These are phyloP conservation scores for Chrysoperla carnea DNA, from an alignment of 1,140 invertebrate species.

Conservation along the genomic window DNA sequence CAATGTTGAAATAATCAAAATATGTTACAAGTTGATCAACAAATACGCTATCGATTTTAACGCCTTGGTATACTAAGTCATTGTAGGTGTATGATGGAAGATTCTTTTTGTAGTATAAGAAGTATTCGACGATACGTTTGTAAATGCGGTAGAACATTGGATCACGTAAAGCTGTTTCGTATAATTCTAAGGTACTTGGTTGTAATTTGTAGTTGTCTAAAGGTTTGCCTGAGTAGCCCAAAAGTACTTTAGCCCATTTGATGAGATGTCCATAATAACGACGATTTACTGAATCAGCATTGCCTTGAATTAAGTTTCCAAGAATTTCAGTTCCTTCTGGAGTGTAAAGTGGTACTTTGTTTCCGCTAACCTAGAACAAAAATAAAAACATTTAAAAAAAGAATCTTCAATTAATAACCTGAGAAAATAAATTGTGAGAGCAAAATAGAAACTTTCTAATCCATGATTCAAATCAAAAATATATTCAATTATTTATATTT, in stretches of 20 bases:
- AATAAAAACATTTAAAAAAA: too few relatives aligned
- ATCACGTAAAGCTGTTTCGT: slow-evolving; percentile 41
- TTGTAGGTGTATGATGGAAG: slow-evolving; percentile 36
- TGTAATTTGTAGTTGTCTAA: slow-evolving; percentile 19
- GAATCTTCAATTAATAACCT: too few relatives aligned
- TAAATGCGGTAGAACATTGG: slow-evolving; percentile 44
- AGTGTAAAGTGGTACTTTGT: slow-evolving; percentile 16
- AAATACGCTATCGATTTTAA: slow-evolving; percentile 25
- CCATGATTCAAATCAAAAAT: too few relatives aligned
- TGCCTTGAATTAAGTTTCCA: slow-evolving; percentile 31
- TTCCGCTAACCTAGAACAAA: slow-evolving; percentile 6
- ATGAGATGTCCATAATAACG: slow-evolving; percentile 36
- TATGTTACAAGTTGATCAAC: slow-evolving; percentile 39
- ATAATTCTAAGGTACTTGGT: slow-evolving; percentile 24
- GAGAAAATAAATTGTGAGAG: too few relatives aligned
- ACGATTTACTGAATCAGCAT: slow-evolving; percentile 27
- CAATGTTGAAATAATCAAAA: slow-evolving; percentile 34
- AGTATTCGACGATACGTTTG: slow-evolving; percentile 31
- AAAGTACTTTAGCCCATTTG: slow-evolving; percentile 20
- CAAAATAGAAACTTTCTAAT: too few relatives aligned
- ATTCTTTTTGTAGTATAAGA: slow-evolving; percentile 20
- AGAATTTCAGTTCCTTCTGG: slow-evolving; percentile 23
- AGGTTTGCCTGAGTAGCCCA: slow-evolving; percentile 27
- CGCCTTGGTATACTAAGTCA: slow-evolving; percentile 35
- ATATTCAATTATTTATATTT: too few relatives aligned